Evolutionary conservation across 1,140 invertebrate genomes (phyloP).

Genomic region (Cepaea nemoralis): DNA sequence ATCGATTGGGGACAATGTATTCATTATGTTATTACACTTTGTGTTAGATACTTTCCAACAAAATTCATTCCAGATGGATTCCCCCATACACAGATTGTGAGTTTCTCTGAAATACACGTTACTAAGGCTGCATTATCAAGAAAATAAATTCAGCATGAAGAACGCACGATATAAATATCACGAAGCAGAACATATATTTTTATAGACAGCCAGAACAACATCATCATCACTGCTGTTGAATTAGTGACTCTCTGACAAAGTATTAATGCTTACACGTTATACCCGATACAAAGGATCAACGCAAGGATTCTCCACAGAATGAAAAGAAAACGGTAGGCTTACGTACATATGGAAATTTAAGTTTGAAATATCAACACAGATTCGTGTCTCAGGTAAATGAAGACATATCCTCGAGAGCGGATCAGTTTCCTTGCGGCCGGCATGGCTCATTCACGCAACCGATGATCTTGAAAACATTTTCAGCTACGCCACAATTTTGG

Average conservation of each 20-base stretch:
- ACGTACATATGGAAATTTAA: slow-evolving; percentile 17
- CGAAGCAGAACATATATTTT: not conserved
- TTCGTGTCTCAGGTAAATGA: slow-evolving; percentile 4
- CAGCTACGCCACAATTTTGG: slow-evolving; percentile 6
- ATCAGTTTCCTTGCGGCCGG: slow-evolving; percentile 2
- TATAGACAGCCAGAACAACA: not conserved
- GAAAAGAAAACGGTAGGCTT: not conserved
- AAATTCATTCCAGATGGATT: too few relatives aligned
- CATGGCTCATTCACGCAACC: not conserved
- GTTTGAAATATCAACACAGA: slow-evolving; percentile 22
- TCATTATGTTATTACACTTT: too few relatives aligned
- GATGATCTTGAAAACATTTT: slow-evolving; percentile 28
- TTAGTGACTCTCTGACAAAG: not conserved
- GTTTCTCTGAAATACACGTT: too few relatives aligned
- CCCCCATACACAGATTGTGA: too few relatives aligned
- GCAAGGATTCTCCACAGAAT: not conserved
- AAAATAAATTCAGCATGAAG: too few relatives aligned
- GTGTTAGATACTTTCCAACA: too few relatives aligned
- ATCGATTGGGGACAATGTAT: too few relatives aligned
- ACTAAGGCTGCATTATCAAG: too few relatives aligned
- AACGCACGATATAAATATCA: not conserved
- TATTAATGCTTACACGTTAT: not conserved
- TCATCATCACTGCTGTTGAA: not conserved
- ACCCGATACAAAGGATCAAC: not conserved
- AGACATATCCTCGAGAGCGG: not conserved